Percentiles rank a stretch among this genome's conserved stretches.
phyloP scores from a whole-genome alignment of 2,888 invertebrate species.

The Lamellibrachia columna region DNA sequence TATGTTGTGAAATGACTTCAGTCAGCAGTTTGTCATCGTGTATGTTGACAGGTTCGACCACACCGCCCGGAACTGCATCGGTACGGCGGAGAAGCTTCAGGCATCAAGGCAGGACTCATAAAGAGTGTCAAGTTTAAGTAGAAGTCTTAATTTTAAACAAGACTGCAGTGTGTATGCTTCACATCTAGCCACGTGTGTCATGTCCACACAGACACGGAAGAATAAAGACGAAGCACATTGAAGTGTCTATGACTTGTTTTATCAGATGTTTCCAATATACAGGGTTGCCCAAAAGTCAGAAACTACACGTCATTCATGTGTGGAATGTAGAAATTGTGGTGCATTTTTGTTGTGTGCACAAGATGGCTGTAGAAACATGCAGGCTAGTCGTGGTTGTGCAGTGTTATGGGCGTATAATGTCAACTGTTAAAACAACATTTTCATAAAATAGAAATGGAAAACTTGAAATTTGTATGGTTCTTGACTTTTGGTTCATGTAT shows the following conservation, averaged over 20 bases:
- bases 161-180: not conserved
- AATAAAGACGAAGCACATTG: not conserved
- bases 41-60: constrained; percentile 74
- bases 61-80: constrained; percentile 81
- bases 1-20: too few relatives aligned
- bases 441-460: not conserved
- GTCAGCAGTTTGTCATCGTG: not conserved
- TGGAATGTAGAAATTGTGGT: not conserved
- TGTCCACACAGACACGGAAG: not conserved
- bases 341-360: not conserved
- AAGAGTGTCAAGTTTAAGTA: constrained; percentile 84
- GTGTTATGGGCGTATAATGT: not conserved
- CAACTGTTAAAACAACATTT: not conserved
- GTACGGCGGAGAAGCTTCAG: constrained; percentile 92
- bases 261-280: not conserved
- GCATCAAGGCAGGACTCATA: constrained; percentile 88
- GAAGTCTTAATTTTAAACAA: not conserved
- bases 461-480: not conserved
- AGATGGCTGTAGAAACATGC: not conserved
- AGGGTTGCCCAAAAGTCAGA: not conserved
- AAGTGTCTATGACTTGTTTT: not conserved
- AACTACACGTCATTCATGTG: not conserved
- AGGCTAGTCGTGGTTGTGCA: not conserved
- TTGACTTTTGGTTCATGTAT: not conserved
- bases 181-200: not conserved